phyloP scores from a whole-genome alignment of 2,113 vertebrate species.

The Propithecus coquereli region DNA sequence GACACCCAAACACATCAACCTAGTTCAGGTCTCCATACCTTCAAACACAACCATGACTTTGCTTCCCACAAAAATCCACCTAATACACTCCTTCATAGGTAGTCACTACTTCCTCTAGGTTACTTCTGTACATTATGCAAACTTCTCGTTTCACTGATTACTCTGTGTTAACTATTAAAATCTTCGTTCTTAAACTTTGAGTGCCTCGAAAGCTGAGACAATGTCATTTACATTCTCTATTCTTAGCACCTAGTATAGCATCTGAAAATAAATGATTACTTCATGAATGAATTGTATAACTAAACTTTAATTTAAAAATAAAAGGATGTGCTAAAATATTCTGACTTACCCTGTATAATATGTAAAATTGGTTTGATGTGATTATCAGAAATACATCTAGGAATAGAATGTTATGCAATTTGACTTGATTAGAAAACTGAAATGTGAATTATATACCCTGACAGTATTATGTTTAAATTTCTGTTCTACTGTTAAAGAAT shows the following conservation, averaged over 20 bases:
- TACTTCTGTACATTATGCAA: neutral
- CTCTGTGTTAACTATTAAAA: neutral
- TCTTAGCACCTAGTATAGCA: neutral
- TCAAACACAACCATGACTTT: neutral
- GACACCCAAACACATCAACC: neutral
- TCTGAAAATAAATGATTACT: neutral
- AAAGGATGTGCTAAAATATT: neutral
- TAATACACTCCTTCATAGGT: neutral
- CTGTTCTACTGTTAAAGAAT: neutral
- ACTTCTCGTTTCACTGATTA: neutral
- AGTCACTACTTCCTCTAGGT: neutral
- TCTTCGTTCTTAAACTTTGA: neutral
- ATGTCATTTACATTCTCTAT: neutral
- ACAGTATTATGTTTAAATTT: neutral
- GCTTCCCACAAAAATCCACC: neutral
- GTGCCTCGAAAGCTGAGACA: neutral
- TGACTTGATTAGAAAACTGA: neutral
- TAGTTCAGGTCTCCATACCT: neutral
- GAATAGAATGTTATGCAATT: neutral
- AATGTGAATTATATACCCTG: neutral
- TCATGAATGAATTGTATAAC: neutral
- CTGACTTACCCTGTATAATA: neutral
- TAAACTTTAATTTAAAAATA: slow-evolving; percentile 19
- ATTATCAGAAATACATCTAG: neutral
- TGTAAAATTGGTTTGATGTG: neutral